Evolutionary conservation across 2,113 vertebrate species (phyloP).

Genomic region (Callocephalon fimbriatum): DNA sequence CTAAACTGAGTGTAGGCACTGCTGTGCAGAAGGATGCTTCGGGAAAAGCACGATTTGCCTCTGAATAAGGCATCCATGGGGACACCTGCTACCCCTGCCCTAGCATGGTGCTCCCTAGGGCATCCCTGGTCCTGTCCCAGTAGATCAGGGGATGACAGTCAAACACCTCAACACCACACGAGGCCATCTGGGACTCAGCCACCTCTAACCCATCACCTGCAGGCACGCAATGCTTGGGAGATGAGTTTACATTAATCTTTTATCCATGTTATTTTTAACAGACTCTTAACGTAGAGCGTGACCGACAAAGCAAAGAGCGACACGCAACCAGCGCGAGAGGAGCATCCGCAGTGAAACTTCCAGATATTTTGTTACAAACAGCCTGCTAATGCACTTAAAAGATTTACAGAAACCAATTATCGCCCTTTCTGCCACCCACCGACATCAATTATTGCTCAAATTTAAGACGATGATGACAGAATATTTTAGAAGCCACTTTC

Average conservation of each 20-base stretch:
- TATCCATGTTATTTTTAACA: background rate
- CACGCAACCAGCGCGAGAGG: background rate
- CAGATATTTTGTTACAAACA: background rate
- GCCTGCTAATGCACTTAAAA: conserved; percentile 50
- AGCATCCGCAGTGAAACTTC: background rate
- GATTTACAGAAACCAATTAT: conserved; percentile 67
- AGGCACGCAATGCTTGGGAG: background rate
- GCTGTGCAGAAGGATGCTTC: background rate
- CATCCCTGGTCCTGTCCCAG: background rate
- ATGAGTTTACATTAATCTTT: background rate
- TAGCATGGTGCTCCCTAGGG: background rate
- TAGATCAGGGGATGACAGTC: background rate
- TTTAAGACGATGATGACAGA: conserved; percentile 62
- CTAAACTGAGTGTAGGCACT: background rate
- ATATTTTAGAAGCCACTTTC: conserved; percentile 46
- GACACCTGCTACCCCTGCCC: background rate
- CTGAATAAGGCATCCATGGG: background rate
- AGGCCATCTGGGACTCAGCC: background rate
- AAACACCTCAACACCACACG: background rate
- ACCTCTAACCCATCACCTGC: background rate
- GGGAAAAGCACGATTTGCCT: background rate
- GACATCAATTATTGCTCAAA: conserved; percentile 63
- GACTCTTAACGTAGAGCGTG: background rate
- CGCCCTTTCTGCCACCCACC: conserved; percentile 60
- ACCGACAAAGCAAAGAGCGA: background rate